Conservation (phyloP, 2,888 invertebrate genomes). For the Lydus trimaculatus region DNA sequence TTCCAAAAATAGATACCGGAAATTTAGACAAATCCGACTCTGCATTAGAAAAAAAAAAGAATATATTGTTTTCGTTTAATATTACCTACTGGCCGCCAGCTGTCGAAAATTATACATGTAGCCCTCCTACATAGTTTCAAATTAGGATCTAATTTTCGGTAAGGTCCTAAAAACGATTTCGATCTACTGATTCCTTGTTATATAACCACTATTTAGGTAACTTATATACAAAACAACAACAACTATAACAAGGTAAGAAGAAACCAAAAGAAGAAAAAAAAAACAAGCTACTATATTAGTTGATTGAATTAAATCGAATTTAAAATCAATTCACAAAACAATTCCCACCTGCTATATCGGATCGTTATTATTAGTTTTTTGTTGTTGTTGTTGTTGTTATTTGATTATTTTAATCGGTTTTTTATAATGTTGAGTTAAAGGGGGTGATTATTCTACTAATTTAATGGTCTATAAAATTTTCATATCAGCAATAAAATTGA, state of each 20-base stretch:
- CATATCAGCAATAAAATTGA: slow-evolving; percentile 4
- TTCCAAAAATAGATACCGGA: not conserved
- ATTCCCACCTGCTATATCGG: not conserved
- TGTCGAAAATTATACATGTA: slow-evolving; percentile 36
- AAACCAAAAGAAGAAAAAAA: not conserved
- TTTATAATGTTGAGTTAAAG: not conserved
- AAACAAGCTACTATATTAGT: not conserved
- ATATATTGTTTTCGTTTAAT: not conserved
- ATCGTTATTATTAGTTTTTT: not conserved
- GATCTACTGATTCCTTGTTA: not conserved
- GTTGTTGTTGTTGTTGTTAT: not conserved
- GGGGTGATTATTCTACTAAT: not conserved
- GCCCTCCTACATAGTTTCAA: slow-evolving; percentile 47
- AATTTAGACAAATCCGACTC: not conserved
- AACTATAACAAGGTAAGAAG: not conserved
- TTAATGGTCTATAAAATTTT: not conserved
- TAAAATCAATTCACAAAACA: not conserved
- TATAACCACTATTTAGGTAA: not conserved
- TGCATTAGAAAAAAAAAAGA: too few species aligned
- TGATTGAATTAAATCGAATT: slow-evolving; percentile 6
- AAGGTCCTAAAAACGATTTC: slow-evolving; percentile 33
- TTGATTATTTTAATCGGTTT: not conserved
- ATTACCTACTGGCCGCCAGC: slow-evolving; percentile 30
- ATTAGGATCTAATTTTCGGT: slow-evolving; percentile 46
- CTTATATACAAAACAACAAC: not conserved